Evolutionary conservation across 2,888 invertebrate genomes (phyloP).

Genomic region (Melipona beecheii): DNA sequence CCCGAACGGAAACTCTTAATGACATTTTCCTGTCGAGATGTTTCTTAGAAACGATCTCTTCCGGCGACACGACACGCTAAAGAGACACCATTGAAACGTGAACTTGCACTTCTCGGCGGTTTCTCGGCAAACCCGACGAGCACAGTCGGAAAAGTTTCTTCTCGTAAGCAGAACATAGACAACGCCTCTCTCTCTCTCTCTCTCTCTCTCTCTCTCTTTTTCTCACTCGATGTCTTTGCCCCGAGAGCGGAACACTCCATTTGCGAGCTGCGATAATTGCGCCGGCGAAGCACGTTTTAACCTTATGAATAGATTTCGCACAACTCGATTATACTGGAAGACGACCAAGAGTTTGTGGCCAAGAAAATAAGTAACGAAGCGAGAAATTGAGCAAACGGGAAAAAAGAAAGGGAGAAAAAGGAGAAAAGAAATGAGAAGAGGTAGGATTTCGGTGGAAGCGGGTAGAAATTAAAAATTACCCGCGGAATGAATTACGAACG

Average conservation of each 20-base stretch:
- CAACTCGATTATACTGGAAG: slow-evolving; percentile 21
- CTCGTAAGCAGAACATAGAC: slow-evolving; percentile 21
- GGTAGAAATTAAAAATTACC: neutral
- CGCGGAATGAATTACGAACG: no score
- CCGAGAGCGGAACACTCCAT: slow-evolving; percentile 32
- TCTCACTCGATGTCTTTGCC: slow-evolving; percentile 15
- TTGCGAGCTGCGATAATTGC: slow-evolving; percentile 44
- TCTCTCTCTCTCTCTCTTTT: no score
- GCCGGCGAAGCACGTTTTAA: slow-evolving; percentile 42
- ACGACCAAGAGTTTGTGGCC: neutral
- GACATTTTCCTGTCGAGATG: neutral
- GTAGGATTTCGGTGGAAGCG: no score
- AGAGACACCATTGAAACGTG: slow-evolving; percentile 20
- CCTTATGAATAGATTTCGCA: slow-evolving; percentile 50
- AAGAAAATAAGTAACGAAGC: neutral
- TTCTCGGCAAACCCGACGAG: slow-evolving; percentile 5
- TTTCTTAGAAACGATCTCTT: slow-evolving; percentile 1
- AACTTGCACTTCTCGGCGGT: slow-evolving; percentile 24
- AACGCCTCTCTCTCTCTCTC: no score
- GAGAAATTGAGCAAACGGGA: neutral
- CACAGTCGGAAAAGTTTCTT: slow-evolving; percentile 28
- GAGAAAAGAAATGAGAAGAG: neutral
- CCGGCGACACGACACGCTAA: neutral
- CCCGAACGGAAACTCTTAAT: no score
- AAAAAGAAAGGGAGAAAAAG: no score